phyloP scores from a whole-genome alignment of 2,113 vertebrate species.

The Gymnocephalus cernua region DNA sequence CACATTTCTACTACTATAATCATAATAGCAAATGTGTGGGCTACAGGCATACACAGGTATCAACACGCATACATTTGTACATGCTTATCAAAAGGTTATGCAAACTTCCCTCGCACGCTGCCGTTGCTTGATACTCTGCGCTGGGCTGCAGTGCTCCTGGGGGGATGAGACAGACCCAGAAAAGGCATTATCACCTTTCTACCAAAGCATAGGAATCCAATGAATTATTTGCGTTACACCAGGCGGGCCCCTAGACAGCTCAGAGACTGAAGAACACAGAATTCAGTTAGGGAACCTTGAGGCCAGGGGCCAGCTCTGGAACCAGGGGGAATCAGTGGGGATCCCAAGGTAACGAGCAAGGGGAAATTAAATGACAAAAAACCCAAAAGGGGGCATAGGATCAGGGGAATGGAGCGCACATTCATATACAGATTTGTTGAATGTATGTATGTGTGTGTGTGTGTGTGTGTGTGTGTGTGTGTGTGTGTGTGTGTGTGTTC shows the following conservation, averaged over 20 bases:
- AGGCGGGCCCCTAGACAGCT: slow-evolving; percentile 66
- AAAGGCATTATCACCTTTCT: slow-evolving; percentile 83
- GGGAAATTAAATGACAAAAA: slow-evolving; percentile 78
- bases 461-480: slow-evolving; percentile 1
- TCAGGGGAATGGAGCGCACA: slow-evolving; percentile 36
- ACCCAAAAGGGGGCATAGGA: slow-evolving; percentile 40
- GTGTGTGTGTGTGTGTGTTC: slow-evolving; percentile 6
- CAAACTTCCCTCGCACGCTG: slow-evolving; percentile 56
- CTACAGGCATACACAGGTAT: not conserved
- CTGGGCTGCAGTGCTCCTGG: slow-evolving; percentile 53
- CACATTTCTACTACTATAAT: not conserved
- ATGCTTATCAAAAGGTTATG: slow-evolving; percentile 62
- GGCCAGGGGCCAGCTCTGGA: slow-evolving; percentile 67
- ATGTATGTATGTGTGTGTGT: slow-evolving; percentile 12
- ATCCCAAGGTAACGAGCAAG: slow-evolving; percentile 66
- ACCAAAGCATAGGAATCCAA: slow-evolving; percentile 73
- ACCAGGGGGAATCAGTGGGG: slow-evolving; percentile 60
- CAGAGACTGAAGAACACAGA: slow-evolving; percentile 56
- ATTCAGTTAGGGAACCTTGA: slow-evolving; percentile 69
- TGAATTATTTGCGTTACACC: slow-evolving; percentile 80
- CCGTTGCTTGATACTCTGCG: slow-evolving; percentile 25
- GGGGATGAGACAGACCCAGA: slow-evolving; percentile 73
- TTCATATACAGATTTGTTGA: slow-evolving; percentile 31
- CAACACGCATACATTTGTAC: not conserved
- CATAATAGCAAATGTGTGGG: not conserved